Evolutionary conservation across 2,888 invertebrate species (phyloP), one percentile per base, ranked within the genome.

Genomic region (Drosophila paucipuncta): DNA sequence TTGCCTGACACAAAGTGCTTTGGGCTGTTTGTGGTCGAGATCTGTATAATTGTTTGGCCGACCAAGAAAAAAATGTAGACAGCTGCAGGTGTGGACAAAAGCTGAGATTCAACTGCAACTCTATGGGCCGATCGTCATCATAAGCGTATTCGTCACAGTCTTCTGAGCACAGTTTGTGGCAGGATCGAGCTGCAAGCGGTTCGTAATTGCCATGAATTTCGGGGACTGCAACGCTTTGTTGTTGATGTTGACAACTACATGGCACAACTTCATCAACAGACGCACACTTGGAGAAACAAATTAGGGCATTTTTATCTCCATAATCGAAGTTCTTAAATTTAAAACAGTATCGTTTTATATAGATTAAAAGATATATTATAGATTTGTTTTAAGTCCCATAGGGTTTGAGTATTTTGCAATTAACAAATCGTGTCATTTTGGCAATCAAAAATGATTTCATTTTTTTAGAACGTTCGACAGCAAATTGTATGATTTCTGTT

Each of bases 111-210:
- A 18, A 16, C 66, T 41, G 33, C 9, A 16, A 49, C 16, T 30
- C 30, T 39, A 37, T 28, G 11, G 54, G 37, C 22, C 16, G 41
- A 11, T 31, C 22, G 9, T 43, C 33, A 54, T 80, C 83, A 83
- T 86, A 79, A 79, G 80, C 82, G 65, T 73, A 91, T 91, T 91
- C 78, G 91, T 88, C 85, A 89, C 91, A 87, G 85, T 71, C 9
- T 76, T 76, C 76, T 68, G 72, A 71, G 70, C 57, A 76, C 87
- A 87, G 89, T 57, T 85, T 86, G 87, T 78, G 61, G 22, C 59
- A 86, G 85, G 82, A 85, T 82, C 54, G 68, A 35, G 63, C 82
- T 73, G 58, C 62, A 74, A 77, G 73, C 76, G 78, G 73, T 63
- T 82, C 73, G 75, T 85, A 88, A 85, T 83, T 85, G 85, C 81